Conservation (phyloP, 2,797 vertebrate genomes). For the Pempheris klunzingeri region DNA sequence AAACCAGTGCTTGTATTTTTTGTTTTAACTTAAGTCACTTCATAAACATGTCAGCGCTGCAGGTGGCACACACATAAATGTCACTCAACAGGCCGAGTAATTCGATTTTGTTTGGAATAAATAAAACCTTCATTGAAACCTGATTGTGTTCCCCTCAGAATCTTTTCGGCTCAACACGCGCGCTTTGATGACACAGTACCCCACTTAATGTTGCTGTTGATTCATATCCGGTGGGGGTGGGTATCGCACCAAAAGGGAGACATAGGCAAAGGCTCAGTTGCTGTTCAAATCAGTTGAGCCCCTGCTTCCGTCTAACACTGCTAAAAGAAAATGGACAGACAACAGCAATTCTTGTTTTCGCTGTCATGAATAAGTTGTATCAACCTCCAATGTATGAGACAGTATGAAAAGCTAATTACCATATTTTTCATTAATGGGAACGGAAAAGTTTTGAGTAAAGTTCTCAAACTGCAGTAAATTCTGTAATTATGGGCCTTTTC, state of each 20-base stretch:
- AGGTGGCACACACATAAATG: slow-evolving; percentile 78
- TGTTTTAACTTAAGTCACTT: slow-evolving; percentile 62
- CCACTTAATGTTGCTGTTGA: slow-evolving; percentile 82
- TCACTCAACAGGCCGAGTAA: slow-evolving; percentile 80
- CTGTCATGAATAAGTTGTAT: slow-evolving; percentile 85
- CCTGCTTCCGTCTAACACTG: slow-evolving; percentile 42
- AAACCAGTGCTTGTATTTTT: slow-evolving; percentile 31
- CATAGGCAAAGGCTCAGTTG: slow-evolving; percentile 62
- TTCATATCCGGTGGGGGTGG: slow-evolving; percentile 79
- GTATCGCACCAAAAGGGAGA: slow-evolving; percentile 60
- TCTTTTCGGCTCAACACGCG: slow-evolving; percentile 79
- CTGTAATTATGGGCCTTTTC: slow-evolving; percentile 81
- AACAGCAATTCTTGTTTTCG: slow-evolving; percentile 78
- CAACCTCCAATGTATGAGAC: slow-evolving; percentile 75
- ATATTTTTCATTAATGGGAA: slow-evolving; percentile 86
- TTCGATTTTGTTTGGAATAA: slow-evolving; percentile 86
- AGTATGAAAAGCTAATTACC: slow-evolving; percentile 84
- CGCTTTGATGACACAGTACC: slow-evolving; percentile 82
- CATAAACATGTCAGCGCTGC: slow-evolving; percentile 81
- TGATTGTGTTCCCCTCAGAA: slow-evolving; percentile 78
- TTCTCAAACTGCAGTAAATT: slow-evolving; percentile 84
- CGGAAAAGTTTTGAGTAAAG: slow-evolving; percentile 77
- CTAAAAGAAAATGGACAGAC: slow-evolving; percentile 76
- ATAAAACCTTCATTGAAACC: slow-evolving; percentile 81
- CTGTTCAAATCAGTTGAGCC: slow-evolving; percentile 65